Evolutionary conservation across 2,888 invertebrate genomes (phyloP), one percentile per base, ranked within the genome.

Genomic region (Drosophila macrothrix): DNA sequence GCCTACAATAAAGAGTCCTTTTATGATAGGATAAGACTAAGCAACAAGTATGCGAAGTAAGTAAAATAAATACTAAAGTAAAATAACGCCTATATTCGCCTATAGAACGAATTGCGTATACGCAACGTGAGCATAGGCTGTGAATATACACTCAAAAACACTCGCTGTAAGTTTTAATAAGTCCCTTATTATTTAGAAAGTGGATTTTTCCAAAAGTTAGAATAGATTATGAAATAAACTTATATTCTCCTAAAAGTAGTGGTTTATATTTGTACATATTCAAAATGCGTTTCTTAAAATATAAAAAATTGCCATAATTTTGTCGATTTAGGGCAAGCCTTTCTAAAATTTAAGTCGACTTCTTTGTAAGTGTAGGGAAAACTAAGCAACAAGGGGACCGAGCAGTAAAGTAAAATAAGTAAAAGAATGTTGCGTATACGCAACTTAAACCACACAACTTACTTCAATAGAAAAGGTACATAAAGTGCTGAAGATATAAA

Each of bases 1-100:
- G 33, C 58, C 59, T 46, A 39, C 25, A 56, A 63, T 76, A 64
- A 56, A 64, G 67, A 55, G 54, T 16, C 60, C 39, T 73, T 79
- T 79, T 81, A 81, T 73, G 12, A 19, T 46, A 9, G 7, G 53
- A 19, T 31, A 55, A 52, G 54, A 52, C 50, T 35, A 35, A 37
- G 35, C 50, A 50, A 59, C 43, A 60, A 56, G 61, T 74, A 28
- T n/a, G 29, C 41, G 35, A 35, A 22, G 31, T 14, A 56, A 2
- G 14, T 16, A 14, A 54, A 25, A 50, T 25, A 50, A 28, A 28
- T 50, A 43, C 6, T 28, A 16, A 25, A 3, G 16, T 5, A 12
- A 29, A 49, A 9, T 1, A 16, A 25, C n/a, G 19, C 22, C 7
- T 19, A 19, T 12, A 12, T 0, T 31, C 9, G 31, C 9, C 31